Evolutionary conservation across 1,140 invertebrate species (phyloP).

Genomic region (Gonatopus flavifemur): DNA sequence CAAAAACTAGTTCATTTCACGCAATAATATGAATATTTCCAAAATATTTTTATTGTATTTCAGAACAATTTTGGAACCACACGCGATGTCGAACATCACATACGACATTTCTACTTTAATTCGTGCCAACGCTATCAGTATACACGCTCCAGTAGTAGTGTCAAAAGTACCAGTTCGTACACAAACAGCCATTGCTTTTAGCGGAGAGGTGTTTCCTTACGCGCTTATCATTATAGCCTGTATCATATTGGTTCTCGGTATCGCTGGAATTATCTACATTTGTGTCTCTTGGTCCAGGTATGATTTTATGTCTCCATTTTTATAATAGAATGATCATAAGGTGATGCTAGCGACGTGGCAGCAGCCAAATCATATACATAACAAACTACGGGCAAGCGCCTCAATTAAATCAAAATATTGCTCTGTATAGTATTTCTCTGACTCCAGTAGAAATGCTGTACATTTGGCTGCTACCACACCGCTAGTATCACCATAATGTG

Average conservation of each 20-base stretch:
- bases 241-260: conserved; percentile 81
- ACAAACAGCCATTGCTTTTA: conserved; percentile 64
- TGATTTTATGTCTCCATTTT: no score
- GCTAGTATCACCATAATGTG: no score
- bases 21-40: neutral
- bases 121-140: conserved; percentile 67
- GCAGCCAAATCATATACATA: no score
- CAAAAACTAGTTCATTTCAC: no score
- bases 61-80: conserved; percentile 61
- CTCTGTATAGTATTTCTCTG: no score
- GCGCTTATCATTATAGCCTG: conserved; percentile 84
- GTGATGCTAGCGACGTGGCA: no score
- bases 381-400: no score
- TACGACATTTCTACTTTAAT: conserved; percentile 67
- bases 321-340: no score
- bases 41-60: conserved; percentile 24
- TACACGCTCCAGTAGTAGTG: conserved; percentile 67
- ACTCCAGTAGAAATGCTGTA: no score
- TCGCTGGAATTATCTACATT: conserved; percentile 86
- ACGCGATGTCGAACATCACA: conserved; percentile 66
- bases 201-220: conserved; percentile 79
- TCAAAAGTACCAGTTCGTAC: conserved; percentile 51
- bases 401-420: no score
- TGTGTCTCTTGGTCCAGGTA: conserved; percentile 91
- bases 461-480: no score